phyloP scores from a whole-genome alignment of 2,797 vertebrate species.

The Pseudomugil gertrudae region DNA sequence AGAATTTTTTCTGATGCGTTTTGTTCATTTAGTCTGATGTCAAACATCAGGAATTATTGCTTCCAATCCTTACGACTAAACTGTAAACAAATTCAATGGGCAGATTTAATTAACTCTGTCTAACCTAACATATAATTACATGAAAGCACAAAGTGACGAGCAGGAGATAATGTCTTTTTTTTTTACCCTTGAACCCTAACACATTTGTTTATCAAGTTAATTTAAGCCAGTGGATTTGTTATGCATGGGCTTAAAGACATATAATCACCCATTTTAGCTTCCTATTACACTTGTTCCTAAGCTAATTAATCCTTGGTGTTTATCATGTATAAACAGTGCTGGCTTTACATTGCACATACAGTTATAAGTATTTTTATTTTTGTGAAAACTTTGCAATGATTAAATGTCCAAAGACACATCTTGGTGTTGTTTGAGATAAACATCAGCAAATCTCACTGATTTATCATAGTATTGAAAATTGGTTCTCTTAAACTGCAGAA shows the following conservation, averaged over 20 bases:
- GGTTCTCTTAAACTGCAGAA: neutral
- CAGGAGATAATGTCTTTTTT: constrained; percentile 69
- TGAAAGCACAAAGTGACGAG: constrained; percentile 62
- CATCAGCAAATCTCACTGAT: constrained; percentile 39
- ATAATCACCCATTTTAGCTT: constrained; percentile 79
- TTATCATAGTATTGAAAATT: constrained; percentile 23
- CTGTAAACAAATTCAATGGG: constrained; percentile 74
- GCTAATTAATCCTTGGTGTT: constrained; percentile 78
- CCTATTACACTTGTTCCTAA: constrained; percentile 79
- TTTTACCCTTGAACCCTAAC: constrained; percentile 73
- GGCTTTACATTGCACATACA: constrained; percentile 64
- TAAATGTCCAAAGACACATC: constrained; percentile 27
- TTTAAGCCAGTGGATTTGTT: constrained; percentile 73
- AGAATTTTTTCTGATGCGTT: constrained; percentile 55
- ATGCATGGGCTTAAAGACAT: constrained; percentile 74
- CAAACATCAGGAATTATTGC: constrained; percentile 69
- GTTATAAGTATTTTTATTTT: constrained; percentile 48
- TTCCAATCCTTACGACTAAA: constrained; percentile 64
- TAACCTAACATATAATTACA: constrained; percentile 77
- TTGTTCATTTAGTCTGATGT: constrained; percentile 54
- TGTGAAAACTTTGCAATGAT: constrained; percentile 46
- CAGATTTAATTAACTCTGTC: constrained; percentile 76
- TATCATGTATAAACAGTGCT: constrained; percentile 75
- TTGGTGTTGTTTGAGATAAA: constrained; percentile 36
- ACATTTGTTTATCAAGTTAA: constrained; percentile 81